Evolutionary conservation across 2,888 invertebrate species (phyloP).

Genomic region (Epinotia nisella): DNA sequence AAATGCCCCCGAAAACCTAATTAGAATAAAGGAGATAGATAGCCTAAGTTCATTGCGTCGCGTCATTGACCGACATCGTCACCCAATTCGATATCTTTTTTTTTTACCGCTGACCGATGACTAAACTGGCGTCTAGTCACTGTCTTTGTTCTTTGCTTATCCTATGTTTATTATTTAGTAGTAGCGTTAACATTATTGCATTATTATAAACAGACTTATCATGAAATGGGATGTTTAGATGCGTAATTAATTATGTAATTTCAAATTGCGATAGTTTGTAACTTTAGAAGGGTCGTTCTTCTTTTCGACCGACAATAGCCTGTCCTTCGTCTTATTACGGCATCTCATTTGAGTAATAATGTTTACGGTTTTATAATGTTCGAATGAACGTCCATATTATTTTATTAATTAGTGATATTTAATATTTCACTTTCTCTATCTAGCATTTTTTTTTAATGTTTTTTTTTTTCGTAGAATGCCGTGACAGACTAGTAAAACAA

Average conservation of each 20-base stretch:
- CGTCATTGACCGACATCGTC: constrained; percentile 53
- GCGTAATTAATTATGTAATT: neutral
- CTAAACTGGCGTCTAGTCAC: constrained; percentile 17
- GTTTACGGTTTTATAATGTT: no score
- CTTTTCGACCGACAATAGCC: no score
- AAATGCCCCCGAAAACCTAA: constrained; percentile 5
- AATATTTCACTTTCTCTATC: no score
- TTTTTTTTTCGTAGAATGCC: no score
- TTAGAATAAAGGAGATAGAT: constrained; percentile 18
- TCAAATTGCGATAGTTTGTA: neutral
- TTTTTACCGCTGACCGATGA: constrained; percentile 54
- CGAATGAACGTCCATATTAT: no score
- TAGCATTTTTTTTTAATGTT: no score
- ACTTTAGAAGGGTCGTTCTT: no score
- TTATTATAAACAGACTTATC: constrained; percentile 19
- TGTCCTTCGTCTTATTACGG: no score
- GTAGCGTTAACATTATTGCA: neutral
- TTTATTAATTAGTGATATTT: no score
- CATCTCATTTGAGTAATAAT: no score
- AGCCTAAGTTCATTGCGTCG: constrained; percentile 27
- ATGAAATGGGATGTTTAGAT: neutral
- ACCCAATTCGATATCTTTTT: constrained; percentile 53
- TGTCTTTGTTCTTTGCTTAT: constrained; percentile 39
- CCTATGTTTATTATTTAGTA: constrained; percentile 20
- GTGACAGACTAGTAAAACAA: no score